Evolutionary conservation across 1,140 invertebrate genomes (phyloP).

Genomic region (Pararge aegeria): DNA sequence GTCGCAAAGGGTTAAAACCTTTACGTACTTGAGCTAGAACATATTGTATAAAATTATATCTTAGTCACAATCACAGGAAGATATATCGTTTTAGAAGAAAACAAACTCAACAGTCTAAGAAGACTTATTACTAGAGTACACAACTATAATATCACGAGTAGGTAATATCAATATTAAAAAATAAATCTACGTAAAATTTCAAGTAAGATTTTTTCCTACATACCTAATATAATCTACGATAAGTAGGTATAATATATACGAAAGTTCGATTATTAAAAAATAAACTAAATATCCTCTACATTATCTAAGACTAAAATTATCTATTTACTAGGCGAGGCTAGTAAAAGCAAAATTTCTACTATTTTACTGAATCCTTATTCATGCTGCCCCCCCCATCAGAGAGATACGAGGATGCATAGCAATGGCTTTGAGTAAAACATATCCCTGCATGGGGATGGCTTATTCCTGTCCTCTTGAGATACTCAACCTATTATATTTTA

Average conservation of each 20-base stretch:
- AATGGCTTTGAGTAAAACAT: too few species aligned
- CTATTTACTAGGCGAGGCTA: constrained; percentile 37
- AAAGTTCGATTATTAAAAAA: constrained; percentile 18
- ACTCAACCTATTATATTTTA: too few species aligned
- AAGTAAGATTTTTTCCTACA: constrained; percentile 27
- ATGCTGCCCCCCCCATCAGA: neutral
- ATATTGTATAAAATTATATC: constrained; percentile 72
- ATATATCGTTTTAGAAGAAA: constrained; percentile 49
- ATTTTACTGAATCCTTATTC: constrained; percentile 27
- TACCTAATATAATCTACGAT: constrained; percentile 20
- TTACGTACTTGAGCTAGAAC: constrained; percentile 64
- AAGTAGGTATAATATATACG: constrained; percentile 16
- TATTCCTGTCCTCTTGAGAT: too few species aligned
- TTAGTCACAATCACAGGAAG: constrained; percentile 72
- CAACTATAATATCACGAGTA: constrained; percentile 27
- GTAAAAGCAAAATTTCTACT: constrained; percentile 36
- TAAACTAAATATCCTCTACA: constrained; percentile 11
- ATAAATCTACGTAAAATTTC: constrained; percentile 20
- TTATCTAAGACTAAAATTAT: constrained; percentile 38
- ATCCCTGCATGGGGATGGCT: too few species aligned
- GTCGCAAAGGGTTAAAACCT: constrained; percentile 61
- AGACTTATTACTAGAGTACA: constrained; percentile 41
- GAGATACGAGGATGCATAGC: too few species aligned
- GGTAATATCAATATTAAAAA: constrained; percentile 19
- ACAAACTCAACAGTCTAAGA: constrained; percentile 54